Conservation (phyloP, 2,888 invertebrate genomes). For the Desoria tigrina region DNA sequence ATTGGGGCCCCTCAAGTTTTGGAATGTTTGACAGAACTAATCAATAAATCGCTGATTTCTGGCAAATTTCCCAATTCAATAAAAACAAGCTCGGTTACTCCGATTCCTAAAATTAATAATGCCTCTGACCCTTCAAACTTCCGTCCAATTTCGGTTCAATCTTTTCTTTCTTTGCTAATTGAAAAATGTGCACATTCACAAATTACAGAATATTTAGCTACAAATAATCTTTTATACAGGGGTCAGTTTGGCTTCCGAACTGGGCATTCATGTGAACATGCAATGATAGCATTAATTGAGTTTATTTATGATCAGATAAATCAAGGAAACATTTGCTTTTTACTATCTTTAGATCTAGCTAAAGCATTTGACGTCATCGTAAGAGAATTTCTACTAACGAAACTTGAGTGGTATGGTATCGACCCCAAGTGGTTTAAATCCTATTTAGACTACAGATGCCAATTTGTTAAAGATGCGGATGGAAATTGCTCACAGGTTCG, state of each 20-base stretch:
- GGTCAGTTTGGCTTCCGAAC: constrained; percentile 30
- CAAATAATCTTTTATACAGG: constrained; percentile 26
- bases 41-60: constrained; percentile 10
- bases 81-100: constrained; percentile 15
- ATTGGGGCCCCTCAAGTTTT: not conserved
- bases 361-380: constrained; percentile 28
- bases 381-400: constrained; percentile 18
- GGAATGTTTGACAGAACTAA: not conserved
- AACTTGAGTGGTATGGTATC: constrained; percentile 34
- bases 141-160: constrained; percentile 24
- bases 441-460: constrained; percentile 14
- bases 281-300: too few species aligned
- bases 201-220: too few species aligned
- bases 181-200: constrained; percentile 18
- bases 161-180: too few species aligned
- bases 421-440: too few species aligned
- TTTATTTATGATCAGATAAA: too few species aligned
- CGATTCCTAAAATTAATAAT: constrained; percentile 21
- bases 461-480: constrained; percentile 16
- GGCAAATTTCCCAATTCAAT: constrained; percentile 17
- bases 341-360: constrained; percentile 22
- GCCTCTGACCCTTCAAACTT: constrained; percentile 13
- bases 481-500: not conserved
- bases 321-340: constrained; percentile 22
- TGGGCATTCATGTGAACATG: too few species aligned